Evolutionary conservation across 2,888 invertebrate species (phyloP).

Genomic region (Polylopha cassiicola): DNA sequence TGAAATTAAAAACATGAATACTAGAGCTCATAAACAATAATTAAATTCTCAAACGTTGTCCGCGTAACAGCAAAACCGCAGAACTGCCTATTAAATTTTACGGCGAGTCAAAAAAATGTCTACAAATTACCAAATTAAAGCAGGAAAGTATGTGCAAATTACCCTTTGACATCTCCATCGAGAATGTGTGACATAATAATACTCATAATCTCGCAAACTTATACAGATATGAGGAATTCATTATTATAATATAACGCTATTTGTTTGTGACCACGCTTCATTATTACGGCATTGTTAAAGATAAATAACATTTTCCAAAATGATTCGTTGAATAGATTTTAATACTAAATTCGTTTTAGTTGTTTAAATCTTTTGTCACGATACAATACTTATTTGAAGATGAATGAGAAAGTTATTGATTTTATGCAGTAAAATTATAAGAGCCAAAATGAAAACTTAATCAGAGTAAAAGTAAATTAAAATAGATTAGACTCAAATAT

Average conservation of each 20-base stretch:
- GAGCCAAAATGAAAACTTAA: too few relatives aligned
- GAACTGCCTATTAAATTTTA: slow-evolving; percentile 24
- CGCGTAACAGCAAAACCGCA: slow-evolving; percentile 12
- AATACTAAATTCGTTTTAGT: too few relatives aligned
- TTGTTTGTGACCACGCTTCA: slow-evolving; percentile 5
- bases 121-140: slow-evolving; percentile 31
- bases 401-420: too few relatives aligned
- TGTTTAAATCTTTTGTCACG: too few relatives aligned
- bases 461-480: too few relatives aligned
- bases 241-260: slow-evolving; percentile 13
- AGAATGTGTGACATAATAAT: slow-evolving; percentile 19
- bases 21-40: slow-evolving; percentile 27
- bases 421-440: too few relatives aligned
- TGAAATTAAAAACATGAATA: slow-evolving; percentile 21
- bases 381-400: too few relatives aligned
- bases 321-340: background rate
- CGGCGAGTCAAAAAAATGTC: slow-evolving; percentile 24
- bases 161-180: slow-evolving; percentile 23
- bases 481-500: too few relatives aligned
- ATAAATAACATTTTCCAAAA: slow-evolving; percentile 4
- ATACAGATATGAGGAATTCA: slow-evolving; percentile 5
- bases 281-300: slow-evolving; percentile 11
- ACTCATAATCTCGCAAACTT: slow-evolving; percentile 7
- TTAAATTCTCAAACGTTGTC: slow-evolving; percentile 25
- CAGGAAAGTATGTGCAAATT: slow-evolving; percentile 21